These are phyloP conservation scores for Protobothrops mucrosquamatus DNA, from an alignment of 2,113 vertebrate genomes.

Conservation along the genomic window DNA sequence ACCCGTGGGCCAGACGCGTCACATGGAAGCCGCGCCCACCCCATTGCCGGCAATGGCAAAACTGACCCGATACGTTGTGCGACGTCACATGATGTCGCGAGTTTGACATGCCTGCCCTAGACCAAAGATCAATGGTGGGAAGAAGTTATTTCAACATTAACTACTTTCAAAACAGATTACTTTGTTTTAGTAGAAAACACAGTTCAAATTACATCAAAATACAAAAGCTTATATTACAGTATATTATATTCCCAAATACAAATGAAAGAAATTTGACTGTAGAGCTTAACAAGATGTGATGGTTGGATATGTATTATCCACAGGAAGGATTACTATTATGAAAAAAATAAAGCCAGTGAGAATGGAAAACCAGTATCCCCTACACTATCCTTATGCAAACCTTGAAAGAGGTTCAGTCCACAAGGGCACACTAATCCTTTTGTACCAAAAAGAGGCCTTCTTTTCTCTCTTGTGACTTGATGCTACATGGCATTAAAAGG, in stretches of 20 bases:
- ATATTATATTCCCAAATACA: neutral
- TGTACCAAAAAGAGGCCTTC: neutral
- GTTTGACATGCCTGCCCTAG: too few species aligned
- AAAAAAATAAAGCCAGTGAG: neutral
- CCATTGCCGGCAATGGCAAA: too few species aligned
- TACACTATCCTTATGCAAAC: neutral
- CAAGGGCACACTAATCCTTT: neutral
- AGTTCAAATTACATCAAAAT: neutral
- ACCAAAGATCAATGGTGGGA: neutral
- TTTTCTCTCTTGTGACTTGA: neutral
- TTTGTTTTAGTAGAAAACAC: neutral
- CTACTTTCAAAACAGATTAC: neutral
- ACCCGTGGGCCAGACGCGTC: too few species aligned
- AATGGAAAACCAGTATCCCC: neutral
- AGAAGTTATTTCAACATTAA: neutral
- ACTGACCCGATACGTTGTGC: too few species aligned
- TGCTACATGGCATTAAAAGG: neutral
- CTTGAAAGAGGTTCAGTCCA: neutral
- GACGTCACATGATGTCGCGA: too few species aligned
- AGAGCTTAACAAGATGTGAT: neutral
- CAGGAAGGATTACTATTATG: neutral
- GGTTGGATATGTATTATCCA: neutral
- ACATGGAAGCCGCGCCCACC: too few species aligned
- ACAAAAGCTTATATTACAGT: neutral
- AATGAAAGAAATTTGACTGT: neutral